Base-by-base conservation (phyloP, 2,797 vertebrate species). In the Sebastes hopkinsi region DNA sequence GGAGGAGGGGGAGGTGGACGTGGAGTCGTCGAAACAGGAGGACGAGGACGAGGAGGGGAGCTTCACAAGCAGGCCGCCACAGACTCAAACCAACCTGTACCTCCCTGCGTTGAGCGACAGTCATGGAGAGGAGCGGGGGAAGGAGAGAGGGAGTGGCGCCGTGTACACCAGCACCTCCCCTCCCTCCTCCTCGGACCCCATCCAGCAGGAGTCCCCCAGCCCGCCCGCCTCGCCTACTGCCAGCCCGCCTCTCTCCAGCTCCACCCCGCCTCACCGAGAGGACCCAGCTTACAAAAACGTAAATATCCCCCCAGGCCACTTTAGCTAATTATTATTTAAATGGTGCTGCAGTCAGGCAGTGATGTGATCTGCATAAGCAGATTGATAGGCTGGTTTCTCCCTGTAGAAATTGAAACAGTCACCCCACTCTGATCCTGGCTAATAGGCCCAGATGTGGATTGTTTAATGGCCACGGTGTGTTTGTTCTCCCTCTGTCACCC, bases 251-350 rank as follows among this genome's bases (percentile, higher is more conserved):
- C 95, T 95, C 88, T 92, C 95, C 86, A 95, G 97, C 92, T 96
- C 97, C 0, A 92, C 88, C 88, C 95, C 96, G 18, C 91, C 95
- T 72, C 94, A 96, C 79, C 91, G 96, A 95, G 98, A 99, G 91
- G 96, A 97, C 88, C 94, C 95, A 65, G 86, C 95, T 88, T 98
- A 97, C 96, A 99, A 98, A 96, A 97, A 99, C 96, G 98, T 99
- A 98, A 99, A 98, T 98, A 96, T 93, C 91, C 94, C 95, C 94
- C 88, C 80, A 91, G 91, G 95, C 94, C 94, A 94, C 92, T 92
- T 95, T 90, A 95, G 91, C 95, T 96, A 96, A 96, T 96, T 96
- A 96, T 95, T 96, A 94, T 96, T 96, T 96, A 96, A 96, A 96
- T 95, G 94, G 91, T 77, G 90, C 90, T 93, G 95, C 94, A 95